Percentiles rank a stretch among this genome's conserved stretches.
phyloP scores from a whole-genome alignment of 2,888 invertebrate genomes.

The Temnothorax ravouxi region DNA sequence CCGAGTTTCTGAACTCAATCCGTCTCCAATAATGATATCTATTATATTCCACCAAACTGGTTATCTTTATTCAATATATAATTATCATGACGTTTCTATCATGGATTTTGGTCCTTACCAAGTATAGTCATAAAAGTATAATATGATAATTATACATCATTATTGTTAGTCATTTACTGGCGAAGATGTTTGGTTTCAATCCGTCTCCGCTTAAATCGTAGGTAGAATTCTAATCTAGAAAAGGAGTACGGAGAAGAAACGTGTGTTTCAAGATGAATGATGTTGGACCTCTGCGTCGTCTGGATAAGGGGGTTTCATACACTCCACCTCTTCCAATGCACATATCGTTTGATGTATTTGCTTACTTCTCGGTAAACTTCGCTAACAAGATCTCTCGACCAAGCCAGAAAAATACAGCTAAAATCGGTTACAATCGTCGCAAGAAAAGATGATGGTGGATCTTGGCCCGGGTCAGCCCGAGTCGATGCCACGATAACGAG shows the following conservation, averaged over 20 bases:
- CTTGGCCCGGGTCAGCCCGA: neutral
- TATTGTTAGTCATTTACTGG: too few species aligned
- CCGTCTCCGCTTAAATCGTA: neutral
- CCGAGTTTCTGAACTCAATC: neutral
- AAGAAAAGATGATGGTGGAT: neutral
- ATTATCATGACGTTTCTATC: too few species aligned
- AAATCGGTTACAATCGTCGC: slow-evolving; percentile 35
- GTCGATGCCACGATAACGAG: neutral
- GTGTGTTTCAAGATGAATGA: neutral
- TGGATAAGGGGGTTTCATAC: neutral
- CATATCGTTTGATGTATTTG: slow-evolving; percentile 41
- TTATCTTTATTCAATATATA: too few species aligned
- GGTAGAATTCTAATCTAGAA: neutral
- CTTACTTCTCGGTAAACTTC: slow-evolving; percentile 23
- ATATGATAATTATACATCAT: too few species aligned
- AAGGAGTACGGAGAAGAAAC: neutral
- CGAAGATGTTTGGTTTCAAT: too few species aligned
- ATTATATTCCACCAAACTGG: too few species aligned
- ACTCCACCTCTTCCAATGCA: slow-evolving; percentile 2
- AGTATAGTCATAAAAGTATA: too few species aligned
- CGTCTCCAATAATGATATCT: neutral
- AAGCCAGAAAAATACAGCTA: slow-evolving; percentile 43
- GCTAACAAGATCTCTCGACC: slow-evolving; percentile 31
- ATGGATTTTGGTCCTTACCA: too few species aligned
- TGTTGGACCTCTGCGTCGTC: neutral